Evolutionary conservation across 2,888 invertebrate species (phyloP).

Genomic region (Hetaerina titia): DNA sequence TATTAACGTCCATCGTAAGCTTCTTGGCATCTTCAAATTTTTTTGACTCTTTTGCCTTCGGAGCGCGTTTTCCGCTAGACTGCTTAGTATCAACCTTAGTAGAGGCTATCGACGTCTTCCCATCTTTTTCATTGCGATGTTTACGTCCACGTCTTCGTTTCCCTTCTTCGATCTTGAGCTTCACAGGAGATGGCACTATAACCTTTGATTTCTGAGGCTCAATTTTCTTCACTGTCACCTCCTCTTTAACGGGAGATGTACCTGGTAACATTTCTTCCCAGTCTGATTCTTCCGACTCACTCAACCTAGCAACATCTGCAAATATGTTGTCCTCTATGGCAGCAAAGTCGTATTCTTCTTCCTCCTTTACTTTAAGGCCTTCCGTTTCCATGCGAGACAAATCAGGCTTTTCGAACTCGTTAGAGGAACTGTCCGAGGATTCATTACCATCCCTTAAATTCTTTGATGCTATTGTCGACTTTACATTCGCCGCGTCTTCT

Average conservation of each 20-base stretch:
- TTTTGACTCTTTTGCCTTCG: slow-evolving; percentile 57
- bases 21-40: slow-evolving; percentile 70
- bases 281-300: slow-evolving; percentile 74
- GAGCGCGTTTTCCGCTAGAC: slow-evolving; percentile 79
- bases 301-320: slow-evolving; percentile 74
- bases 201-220: slow-evolving; percentile 51
- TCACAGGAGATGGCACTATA: slow-evolving; percentile 46
- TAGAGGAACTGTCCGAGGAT: slow-evolving; percentile 44
- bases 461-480: not conserved
- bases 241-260: slow-evolving; percentile 66
- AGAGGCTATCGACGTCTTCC: slow-evolving; percentile 61
- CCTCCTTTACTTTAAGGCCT: not conserved
- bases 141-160: not conserved
- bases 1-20: slow-evolving; percentile 71
- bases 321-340: slow-evolving; percentile 75
- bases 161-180: slow-evolving; percentile 45
- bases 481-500: not conserved
- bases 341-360: slow-evolving; percentile 68
- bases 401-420: slow-evolving; percentile 50
- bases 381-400: slow-evolving; percentile 41
- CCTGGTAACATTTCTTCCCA: slow-evolving; percentile 59
- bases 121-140: slow-evolving; percentile 69
- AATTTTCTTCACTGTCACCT: slow-evolving; percentile 62
- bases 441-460: not conserved
- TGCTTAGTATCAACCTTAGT: slow-evolving; percentile 79